Evolutionary conservation across 2,797 vertebrate species (phyloP).

Genomic region (Pelodytes ibericus): DNA sequence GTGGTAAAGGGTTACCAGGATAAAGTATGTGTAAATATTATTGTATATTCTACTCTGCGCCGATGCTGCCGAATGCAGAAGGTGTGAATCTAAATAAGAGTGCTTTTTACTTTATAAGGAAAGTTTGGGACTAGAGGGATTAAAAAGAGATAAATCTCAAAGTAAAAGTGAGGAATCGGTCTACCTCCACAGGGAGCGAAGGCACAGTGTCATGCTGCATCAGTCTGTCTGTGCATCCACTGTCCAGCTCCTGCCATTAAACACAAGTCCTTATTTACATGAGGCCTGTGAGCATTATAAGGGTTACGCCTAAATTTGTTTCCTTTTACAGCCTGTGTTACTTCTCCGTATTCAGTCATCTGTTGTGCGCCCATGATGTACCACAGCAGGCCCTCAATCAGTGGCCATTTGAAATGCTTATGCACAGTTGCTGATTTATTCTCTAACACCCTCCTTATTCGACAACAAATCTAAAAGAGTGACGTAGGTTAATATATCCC

Average conservation of each 20-base stretch:
- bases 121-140: neutral
- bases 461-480: neutral
- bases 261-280: no score
- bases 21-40: constrained; percentile 28
- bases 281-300: no score
- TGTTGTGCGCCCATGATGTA: no score
- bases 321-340: neutral
- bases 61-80: no score
- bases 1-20: neutral
- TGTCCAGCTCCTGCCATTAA: no score
- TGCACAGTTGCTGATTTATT: neutral
- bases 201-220: no score
- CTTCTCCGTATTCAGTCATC: no score
- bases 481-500: neutral
- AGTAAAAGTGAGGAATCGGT: neutral
- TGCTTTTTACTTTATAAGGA: constrained; percentile 30
- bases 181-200: neutral
- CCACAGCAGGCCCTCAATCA: neutral
- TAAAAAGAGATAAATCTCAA: neutral
- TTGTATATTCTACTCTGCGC: neutral
- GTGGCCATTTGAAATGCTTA: neutral
- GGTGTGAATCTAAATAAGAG: neutral
- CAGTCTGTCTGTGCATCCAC: neutral
- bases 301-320: neutral
- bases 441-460: neutral